A percentile compares a stretch with the other conserved stretches of the same genome.
Conservation (phyloP, 2,797 vertebrate genomes). For the Ptychobarbus kaznakovi region DNA sequence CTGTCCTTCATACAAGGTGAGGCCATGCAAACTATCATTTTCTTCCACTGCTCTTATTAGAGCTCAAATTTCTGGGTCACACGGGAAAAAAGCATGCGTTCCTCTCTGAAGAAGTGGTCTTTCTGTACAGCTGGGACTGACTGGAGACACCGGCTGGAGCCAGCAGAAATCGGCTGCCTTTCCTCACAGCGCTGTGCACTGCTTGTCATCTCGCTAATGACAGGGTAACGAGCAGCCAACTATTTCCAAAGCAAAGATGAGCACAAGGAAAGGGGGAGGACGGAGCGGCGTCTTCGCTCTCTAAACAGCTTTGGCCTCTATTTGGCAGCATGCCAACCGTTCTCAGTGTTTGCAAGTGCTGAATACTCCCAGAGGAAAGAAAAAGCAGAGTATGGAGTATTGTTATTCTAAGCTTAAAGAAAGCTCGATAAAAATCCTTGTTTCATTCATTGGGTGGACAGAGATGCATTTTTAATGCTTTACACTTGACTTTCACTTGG, state of each 20-base stretch:
- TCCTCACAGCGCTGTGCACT: constrained; percentile 58
- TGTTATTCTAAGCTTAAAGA: constrained; percentile 27
- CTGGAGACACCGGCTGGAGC: constrained; percentile 50
- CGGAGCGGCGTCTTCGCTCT: constrained; percentile 49
- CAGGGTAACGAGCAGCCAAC: constrained; percentile 70
- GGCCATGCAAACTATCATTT: constrained; percentile 32
- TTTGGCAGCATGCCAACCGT: constrained; percentile 60
- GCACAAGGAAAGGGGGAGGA: constrained; percentile 37
- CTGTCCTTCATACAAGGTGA: constrained; percentile 1
- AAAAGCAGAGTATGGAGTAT: not conserved
- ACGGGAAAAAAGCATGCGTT: constrained; percentile 35
- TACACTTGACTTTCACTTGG: constrained; percentile 10
- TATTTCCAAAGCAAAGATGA: constrained; percentile 68
- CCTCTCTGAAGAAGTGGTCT: constrained; percentile 64
- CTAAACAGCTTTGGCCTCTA: constrained; percentile 56
- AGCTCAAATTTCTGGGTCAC: constrained; percentile 45
- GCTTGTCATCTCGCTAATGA: constrained; percentile 78
- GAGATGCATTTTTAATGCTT: not conserved
- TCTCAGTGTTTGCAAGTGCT: constrained; percentile 50
- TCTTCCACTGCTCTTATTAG: not conserved
- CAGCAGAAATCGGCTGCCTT: constrained; percentile 55
- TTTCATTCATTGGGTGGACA: not conserved
- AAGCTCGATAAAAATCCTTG: constrained; percentile 24
- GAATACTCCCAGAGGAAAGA: constrained; percentile 31
- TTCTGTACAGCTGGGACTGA: constrained; percentile 69